Evolutionary conservation across 2,113 vertebrate genomes (phyloP), one percentile per base, ranked within the genome.

Genomic region (Vimba vimba): DNA sequence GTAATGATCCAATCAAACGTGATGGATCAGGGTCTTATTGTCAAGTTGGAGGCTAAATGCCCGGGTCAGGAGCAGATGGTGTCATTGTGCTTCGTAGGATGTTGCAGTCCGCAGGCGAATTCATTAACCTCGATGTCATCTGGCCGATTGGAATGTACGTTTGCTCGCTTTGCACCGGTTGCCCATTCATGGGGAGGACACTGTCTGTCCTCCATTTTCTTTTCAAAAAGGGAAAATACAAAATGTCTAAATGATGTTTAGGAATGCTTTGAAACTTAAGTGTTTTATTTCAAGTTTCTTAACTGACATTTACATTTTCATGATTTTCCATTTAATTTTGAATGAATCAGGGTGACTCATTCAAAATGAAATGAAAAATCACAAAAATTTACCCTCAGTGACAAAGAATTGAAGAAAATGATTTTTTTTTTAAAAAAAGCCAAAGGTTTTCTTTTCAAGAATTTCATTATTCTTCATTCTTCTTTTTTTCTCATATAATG

Each of bases 91-190:
- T 86, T 52, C 2, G 43, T 81, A 85, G 86, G 91, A 91, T 89
- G 85, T 83, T 86, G 90, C 82, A 89, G 92, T 91, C 91, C 89
- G 87, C 87, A 86, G 87, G 91, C 89, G 90, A 91, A 91, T 94
- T 91, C 89, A 91, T 94, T 89, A 92, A 91, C 88, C 86, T 25
- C 68, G 77, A 86, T 86, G 88, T 90, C 92, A 93, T 94, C 91
- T 92, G 93, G 11, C 55, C 2, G 66, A 75, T 80, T 39, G 68
- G 78, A 87, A 87, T 85, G 78, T 62, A 33, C 2, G 1, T 25
- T 50, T 57, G n/a, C 36, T 59, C 23, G 89, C 87, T 90, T 89
- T 75, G 88, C 75, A 69, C 47, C 30, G 50, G 45, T 73, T 83
- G 81, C 23, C 81, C 33, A 69, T 82, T 82, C 62, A 68, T 19